phyloP scores from a whole-genome alignment of 2,888 invertebrate genomes.

The Cyaniris semiargus region DNA sequence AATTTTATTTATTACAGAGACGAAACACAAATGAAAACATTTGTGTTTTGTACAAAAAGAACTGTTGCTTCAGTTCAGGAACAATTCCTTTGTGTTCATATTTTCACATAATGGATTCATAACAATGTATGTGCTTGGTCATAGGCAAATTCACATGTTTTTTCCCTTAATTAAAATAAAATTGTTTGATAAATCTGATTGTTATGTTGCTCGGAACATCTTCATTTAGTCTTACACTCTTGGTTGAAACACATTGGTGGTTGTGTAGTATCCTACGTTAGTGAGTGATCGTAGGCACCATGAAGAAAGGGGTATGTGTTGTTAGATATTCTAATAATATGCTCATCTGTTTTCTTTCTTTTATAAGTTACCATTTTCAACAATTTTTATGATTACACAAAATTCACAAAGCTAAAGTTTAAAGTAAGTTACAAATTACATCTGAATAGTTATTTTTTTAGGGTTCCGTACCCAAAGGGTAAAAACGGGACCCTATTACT shows the following conservation, averaged over 20 bases:
- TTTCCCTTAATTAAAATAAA: slow-evolving; percentile 3
- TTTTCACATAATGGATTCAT: slow-evolving; percentile 1
- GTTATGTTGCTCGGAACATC: neutral
- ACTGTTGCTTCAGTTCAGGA: neutral
- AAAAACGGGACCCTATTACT: too few species aligned
- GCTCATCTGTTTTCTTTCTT: neutral
- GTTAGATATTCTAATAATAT: neutral
- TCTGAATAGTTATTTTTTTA: too few species aligned
- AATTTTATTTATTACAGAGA: too few species aligned
- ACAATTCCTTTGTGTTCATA: neutral
- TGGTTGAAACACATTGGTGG: neutral
- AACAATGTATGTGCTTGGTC: neutral
- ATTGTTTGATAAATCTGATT: neutral
- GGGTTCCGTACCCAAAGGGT: too few species aligned
- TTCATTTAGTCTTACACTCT: neutral
- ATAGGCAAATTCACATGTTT: neutral
- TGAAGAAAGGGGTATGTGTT: slow-evolving; percentile 16
- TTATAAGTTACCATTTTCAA: neutral
- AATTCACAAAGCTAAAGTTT: neutral
- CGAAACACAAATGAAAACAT: too few species aligned
- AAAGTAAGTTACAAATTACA: neutral
- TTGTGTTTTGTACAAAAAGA: neutral
- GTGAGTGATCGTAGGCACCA: neutral
- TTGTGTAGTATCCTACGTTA: neutral
- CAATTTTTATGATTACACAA: neutral